Evolutionary conservation across 2,888 invertebrate species (phyloP).

Genomic region (Clistopyga incitator): DNA sequence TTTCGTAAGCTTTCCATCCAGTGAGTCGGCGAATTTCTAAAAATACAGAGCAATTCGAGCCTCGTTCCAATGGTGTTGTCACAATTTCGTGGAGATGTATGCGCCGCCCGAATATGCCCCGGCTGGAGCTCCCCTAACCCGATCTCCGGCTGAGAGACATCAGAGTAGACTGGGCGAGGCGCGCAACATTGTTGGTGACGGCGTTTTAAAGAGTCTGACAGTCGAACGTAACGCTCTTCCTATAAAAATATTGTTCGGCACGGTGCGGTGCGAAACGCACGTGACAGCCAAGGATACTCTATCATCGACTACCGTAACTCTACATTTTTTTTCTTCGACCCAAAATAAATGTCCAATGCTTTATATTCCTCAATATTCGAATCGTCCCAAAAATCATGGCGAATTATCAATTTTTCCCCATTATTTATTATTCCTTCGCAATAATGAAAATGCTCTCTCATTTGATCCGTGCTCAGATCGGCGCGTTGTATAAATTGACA

Average conservation of each 20-base stretch:
- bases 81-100: conserved; percentile 20
- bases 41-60: conserved; percentile 3
- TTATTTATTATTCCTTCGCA: neutral
- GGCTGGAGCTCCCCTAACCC: neutral
- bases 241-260: conserved; percentile 23
- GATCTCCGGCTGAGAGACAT: conserved; percentile 13
- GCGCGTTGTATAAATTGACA: conserved; percentile 2
- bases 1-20: neutral
- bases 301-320: neutral
- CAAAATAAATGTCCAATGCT: neutral
- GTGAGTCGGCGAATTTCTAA: neutral
- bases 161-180: conserved; percentile 25
- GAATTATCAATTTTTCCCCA: too few relatives aligned
- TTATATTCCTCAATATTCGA: neutral
- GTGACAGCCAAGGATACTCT: neutral
- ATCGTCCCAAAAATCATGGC: neutral
- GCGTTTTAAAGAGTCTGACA: conserved; percentile 40
- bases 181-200: conserved; percentile 45
- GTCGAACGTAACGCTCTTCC: conserved; percentile 21
- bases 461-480: neutral
- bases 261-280: neutral
- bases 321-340: neutral
- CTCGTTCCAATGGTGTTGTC: neutral
- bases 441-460: neutral
- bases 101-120: neutral